Conservation (phyloP, 2,888 invertebrate species). For the Scotopteryx bipunctaria region DNA sequence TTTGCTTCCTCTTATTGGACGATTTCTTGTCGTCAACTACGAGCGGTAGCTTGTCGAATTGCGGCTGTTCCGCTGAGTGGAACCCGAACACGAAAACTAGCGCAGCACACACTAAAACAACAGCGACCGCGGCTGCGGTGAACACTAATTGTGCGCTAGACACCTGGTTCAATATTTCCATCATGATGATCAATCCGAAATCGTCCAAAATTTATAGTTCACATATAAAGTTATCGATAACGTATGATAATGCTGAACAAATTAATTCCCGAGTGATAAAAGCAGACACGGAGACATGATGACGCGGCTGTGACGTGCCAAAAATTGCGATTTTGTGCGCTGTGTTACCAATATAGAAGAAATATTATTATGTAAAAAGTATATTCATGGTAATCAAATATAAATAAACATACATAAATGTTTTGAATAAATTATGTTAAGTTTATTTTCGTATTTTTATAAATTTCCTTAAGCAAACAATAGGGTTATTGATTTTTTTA, state of each 20-base stretch:
- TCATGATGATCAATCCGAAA: conserved; percentile 65
- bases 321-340: conserved; percentile 61
- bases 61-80: conserved; percentile 91
- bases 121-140: conserved; percentile 83
- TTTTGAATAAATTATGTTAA: no score
- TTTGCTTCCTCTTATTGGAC: conserved; percentile 86
- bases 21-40: conserved; percentile 86
- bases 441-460: no score
- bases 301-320: conserved; percentile 88
- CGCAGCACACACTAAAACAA: conserved; percentile 88
- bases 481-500: no score
- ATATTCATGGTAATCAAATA: no score
- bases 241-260: conserved; percentile 77
- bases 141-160: conserved; percentile 82
- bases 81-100: conserved; percentile 91
- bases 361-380: no score
- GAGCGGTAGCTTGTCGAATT: conserved; percentile 88
- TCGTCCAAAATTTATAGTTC: conserved; percentile 63
- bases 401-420: no score
- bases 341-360: conserved; percentile 41
- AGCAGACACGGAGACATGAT: conserved; percentile 84
- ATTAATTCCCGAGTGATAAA: conserved; percentile 80
- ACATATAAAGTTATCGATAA: conserved; percentile 77
- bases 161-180: conserved; percentile 85
- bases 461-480: no score